These are phyloP conservation scores for Neolamprologus falcicula DNA, from an alignment of 2,113 vertebrate species.

Conservation along the genomic window DNA sequence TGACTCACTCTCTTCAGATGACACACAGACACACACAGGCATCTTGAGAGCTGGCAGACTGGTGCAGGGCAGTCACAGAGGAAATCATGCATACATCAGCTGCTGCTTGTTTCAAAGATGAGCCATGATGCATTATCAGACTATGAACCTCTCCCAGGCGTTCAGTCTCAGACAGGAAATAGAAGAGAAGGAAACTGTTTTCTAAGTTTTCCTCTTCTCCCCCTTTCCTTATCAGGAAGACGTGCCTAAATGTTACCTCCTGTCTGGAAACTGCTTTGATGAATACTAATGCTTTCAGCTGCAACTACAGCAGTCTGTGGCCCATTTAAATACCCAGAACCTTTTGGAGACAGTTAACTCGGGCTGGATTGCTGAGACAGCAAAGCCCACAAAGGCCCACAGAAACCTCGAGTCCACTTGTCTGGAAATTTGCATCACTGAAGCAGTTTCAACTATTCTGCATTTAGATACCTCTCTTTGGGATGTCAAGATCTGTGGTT, in stretches of 20 bases:
- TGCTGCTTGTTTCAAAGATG: background rate
- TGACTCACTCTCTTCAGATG: background rate
- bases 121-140: background rate
- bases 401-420: rapidly evolving
- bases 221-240: background rate
- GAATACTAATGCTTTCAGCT: background rate
- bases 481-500: background rate
- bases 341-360: background rate
- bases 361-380: background rate
- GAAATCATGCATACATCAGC: conserved; percentile 10
- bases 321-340: background rate
- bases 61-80: background rate
- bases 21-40: background rate
- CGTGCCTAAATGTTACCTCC: background rate
- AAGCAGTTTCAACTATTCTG: background rate
- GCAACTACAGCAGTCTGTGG: background rate
- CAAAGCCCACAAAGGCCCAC: background rate
- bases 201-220: background rate
- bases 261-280: background rate
- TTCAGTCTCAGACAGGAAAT: background rate
- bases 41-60: background rate
- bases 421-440: background rate
- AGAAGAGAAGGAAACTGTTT: background rate
- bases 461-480: background rate
- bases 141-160: background rate